These are phyloP conservation scores for Enoplosus armatus DNA, from an alignment of 2,797 vertebrate species.

Conservation along the genomic window DNA sequence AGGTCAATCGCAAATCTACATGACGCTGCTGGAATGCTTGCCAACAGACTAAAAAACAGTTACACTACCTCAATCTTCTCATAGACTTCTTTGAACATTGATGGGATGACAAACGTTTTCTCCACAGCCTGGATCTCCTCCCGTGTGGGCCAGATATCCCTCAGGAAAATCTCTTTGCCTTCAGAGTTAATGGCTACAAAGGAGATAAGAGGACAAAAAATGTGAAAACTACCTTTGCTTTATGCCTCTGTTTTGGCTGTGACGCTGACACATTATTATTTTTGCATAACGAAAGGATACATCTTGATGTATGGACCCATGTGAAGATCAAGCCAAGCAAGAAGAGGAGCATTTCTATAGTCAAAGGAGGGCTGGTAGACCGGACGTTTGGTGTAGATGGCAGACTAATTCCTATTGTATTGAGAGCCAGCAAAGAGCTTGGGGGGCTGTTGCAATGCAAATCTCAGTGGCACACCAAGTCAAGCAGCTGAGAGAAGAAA, in stretches of 20 bases:
- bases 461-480: neutral
- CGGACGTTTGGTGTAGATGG: neutral
- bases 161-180: constrained; percentile 91
- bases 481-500: neutral
- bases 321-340: neutral
- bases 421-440: neutral
- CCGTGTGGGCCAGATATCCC: constrained; percentile 96
- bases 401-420: neutral
- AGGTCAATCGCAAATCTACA: fast-evolving
- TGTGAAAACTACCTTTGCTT: neutral
- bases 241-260: neutral
- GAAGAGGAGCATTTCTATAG: neutral
- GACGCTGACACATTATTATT: no score
- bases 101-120: constrained; percentile 92
- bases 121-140: constrained; percentile 96
- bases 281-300: no score
- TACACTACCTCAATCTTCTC: constrained; percentile 93
- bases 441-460: neutral
- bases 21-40: neutral
- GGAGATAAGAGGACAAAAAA: neutral
- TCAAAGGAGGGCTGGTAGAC: neutral
- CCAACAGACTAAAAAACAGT: neutral
- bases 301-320: neutral
- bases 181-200: constrained; percentile 85
- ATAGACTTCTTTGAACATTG: constrained; percentile 99